phyloP scores from a whole-genome alignment of 2,888 invertebrate genomes.

The Melanostoma scalare region DNA sequence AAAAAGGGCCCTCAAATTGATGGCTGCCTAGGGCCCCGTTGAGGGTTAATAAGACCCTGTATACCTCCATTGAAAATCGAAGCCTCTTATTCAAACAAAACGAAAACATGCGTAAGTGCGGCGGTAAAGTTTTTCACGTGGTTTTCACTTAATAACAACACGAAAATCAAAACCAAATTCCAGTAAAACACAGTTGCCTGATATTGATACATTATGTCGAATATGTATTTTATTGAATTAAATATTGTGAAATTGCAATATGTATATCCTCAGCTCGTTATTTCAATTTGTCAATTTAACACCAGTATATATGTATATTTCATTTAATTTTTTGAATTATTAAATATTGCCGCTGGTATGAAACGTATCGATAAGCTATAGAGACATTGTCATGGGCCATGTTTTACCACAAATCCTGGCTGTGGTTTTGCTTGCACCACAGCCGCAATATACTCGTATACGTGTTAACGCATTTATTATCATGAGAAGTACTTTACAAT shows the following conservation, averaged over 20 bases:
- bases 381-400: not conserved
- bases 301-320: not conserved
- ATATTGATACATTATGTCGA: too few species aligned
- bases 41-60: too few species aligned
- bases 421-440: slow-evolving; percentile 35
- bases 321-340: slow-evolving; percentile 4
- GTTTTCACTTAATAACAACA: too few species aligned
- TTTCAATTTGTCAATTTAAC: slow-evolving; percentile 22
- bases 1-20: too few species aligned
- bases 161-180: too few species aligned
- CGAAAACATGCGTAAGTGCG: too few species aligned
- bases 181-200: too few species aligned
- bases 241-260: not conserved
- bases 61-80: too few species aligned
- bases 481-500: slow-evolving; percentile 29
- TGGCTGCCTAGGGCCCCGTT: too few species aligned
- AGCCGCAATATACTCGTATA: slow-evolving; percentile 27
- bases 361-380: not conserved
- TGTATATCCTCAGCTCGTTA: not conserved
- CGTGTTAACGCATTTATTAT: slow-evolving; percentile 46
- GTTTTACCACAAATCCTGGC: slow-evolving; percentile 44
- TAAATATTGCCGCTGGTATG: slow-evolving; percentile 31
- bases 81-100: too few species aligned
- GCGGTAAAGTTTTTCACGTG: too few species aligned
- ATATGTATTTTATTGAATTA: too few species aligned